Percentiles rank a stretch among this genome's conserved stretches.
phyloP scores from a whole-genome alignment of 1,140 invertebrate genomes.

The Vanessa tameamea region DNA sequence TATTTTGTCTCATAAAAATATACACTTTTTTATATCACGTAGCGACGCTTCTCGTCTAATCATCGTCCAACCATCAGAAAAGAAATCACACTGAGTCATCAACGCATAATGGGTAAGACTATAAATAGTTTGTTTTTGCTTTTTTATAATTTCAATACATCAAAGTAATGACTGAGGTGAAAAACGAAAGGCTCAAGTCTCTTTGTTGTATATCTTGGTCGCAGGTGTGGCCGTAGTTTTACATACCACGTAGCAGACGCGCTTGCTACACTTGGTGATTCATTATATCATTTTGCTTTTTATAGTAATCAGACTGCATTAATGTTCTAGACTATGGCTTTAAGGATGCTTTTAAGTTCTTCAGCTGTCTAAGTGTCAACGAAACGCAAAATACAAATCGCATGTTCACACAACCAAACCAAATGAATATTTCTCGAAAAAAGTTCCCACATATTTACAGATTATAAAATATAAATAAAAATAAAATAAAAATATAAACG shows the following conservation, averaged over 20 bases:
- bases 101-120: background rate
- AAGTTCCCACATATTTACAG: background rate
- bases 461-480: too few relatives aligned
- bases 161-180: constrained; percentile 3
- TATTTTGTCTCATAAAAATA: background rate
- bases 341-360: constrained; percentile 5
- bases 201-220: background rate
- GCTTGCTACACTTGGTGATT: too few relatives aligned
- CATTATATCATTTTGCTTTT: too few relatives aligned
- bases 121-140: background rate
- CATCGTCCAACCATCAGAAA: background rate
- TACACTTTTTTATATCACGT: background rate
- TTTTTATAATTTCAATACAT: constrained; percentile 3
- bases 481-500: too few relatives aligned
- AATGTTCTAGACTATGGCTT: background rate
- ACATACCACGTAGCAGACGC: too few relatives aligned
- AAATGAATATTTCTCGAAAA: background rate
- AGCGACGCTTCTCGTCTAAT: background rate
- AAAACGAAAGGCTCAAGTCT: background rate
- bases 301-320: too few relatives aligned
- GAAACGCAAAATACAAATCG: background rate
- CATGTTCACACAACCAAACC: background rate
- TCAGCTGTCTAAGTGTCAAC: background rate
- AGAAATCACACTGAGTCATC: background rate
- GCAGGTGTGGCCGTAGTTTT: too few relatives aligned